A percentile compares a stretch with the other conserved stretches of the same genome.
These are phyloP conservation scores for Syndactyla subalaris DNA, from an alignment of 2,797 vertebrate genomes.

Conservation along the genomic window DNA sequence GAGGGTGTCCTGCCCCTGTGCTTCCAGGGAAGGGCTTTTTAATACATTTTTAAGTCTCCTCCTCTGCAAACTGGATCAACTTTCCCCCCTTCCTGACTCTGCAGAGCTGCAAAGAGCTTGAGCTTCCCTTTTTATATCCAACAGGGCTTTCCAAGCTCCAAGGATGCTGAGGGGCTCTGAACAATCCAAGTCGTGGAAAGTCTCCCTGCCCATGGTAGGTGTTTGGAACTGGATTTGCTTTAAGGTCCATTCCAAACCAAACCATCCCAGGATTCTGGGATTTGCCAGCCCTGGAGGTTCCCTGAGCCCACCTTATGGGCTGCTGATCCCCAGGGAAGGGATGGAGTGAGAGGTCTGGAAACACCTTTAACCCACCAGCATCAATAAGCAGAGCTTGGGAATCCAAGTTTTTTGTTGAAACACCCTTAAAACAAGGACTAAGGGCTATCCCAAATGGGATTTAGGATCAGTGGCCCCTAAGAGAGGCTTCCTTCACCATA, in stretches of 20 bases:
- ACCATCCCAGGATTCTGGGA: background rate
- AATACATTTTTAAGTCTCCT: background rate
- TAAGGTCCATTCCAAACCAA: background rate
- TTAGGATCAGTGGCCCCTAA: accelerated
- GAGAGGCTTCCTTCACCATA: accelerated
- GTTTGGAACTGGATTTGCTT: background rate
- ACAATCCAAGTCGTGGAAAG: background rate
- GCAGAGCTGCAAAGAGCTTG: background rate
- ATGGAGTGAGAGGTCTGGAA: background rate
- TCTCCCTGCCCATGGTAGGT: too few species aligned
- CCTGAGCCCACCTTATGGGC: accelerated
- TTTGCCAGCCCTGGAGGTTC: background rate
- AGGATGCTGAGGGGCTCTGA: background rate
- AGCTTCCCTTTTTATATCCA: accelerated
- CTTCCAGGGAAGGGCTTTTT: background rate
- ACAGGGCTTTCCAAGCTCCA: accelerated
- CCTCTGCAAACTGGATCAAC: background rate
- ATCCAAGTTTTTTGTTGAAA: background rate
- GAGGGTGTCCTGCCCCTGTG: background rate
- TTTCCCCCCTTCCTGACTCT: background rate
- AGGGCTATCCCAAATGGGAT: background rate
- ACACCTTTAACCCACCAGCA: background rate
- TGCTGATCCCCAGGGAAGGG: background rate
- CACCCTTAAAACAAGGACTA: background rate
- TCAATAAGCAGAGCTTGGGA: accelerated